Percentiles rank a stretch among this genome's conserved stretches.
phyloP scores from a whole-genome alignment of 1,140 invertebrate genomes.

The Papilio machaon region DNA sequence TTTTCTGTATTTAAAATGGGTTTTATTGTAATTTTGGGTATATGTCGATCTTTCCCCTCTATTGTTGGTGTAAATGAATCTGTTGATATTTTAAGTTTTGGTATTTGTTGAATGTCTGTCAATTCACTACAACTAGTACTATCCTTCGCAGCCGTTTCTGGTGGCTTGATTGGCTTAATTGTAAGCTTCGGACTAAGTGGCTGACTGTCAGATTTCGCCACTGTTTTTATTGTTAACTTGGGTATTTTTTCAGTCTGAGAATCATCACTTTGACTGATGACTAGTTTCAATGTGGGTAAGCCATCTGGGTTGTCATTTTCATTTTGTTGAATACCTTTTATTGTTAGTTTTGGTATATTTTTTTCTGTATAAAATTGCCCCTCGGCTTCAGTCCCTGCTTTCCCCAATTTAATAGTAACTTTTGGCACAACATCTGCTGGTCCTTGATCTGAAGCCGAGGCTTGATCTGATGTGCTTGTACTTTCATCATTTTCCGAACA shows the following conservation, averaged over 20 bases:
- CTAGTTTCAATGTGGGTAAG: conserved; percentile 65
- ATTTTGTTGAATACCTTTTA: conserved; percentile 70
- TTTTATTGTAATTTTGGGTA: conserved; percentile 80
- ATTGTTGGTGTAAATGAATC: conserved; percentile 56
- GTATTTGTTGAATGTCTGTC: conserved; percentile 54
- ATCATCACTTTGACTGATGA: conserved; percentile 70
- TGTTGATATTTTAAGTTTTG: conserved; percentile 65
- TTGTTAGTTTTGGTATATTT: conserved; percentile 75
- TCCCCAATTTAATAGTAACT: conserved; percentile 78
- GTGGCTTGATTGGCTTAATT: conserved; percentile 71
- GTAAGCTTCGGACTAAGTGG: conserved; percentile 75
- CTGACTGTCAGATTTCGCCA: conserved; percentile 68
- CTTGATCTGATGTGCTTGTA: conserved; percentile 74
- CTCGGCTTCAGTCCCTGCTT: conserved; percentile 74
- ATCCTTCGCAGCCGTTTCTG: conserved; percentile 58
- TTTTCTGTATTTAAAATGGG: conserved; percentile 64
- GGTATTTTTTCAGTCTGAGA: conserved; percentile 70
- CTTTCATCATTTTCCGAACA: conserved; percentile 80
- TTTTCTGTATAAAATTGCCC: conserved; percentile 77
- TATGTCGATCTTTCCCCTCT: conserved; percentile 65
- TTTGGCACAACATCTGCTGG: conserved; percentile 70
- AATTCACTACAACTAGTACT: conserved; percentile 41
- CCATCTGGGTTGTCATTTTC: conserved; percentile 60
- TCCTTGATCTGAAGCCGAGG: conserved; percentile 72
- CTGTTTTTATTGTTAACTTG: conserved; percentile 76